A percentile compares a stretch with the other conserved stretches of the same genome.
Conservation (phyloP, 2,888 invertebrate genomes). For the Diachrysia chrysitis region DNA sequence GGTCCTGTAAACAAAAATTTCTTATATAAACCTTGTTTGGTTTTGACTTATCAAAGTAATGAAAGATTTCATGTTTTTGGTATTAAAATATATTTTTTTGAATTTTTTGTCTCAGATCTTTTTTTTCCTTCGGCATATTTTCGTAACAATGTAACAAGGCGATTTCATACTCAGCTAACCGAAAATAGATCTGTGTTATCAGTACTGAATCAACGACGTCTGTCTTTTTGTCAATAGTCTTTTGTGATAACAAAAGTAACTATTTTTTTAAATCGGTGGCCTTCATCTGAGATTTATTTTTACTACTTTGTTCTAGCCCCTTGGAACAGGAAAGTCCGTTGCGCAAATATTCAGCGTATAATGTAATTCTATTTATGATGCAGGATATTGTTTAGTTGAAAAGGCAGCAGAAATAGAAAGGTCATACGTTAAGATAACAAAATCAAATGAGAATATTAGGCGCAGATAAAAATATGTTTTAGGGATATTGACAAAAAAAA, state of each 20-base stretch:
- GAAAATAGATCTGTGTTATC: conserved; percentile 78
- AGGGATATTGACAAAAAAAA: too few species aligned
- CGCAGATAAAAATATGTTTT: not conserved
- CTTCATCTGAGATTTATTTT: conserved; percentile 76
- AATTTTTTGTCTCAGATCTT: conserved; percentile 21
- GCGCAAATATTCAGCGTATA: conserved; percentile 47
- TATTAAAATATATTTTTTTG: not conserved
- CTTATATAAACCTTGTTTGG: not conserved
- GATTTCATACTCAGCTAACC: conserved; percentile 68
- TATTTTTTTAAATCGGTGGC: conserved; percentile 72
- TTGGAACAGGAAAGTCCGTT: conserved; percentile 48
- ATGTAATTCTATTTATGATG: conserved; percentile 41
- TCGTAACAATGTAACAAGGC: conserved; percentile 67
- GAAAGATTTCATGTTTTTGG: not conserved
- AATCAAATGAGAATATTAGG: not conserved
- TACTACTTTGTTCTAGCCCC: conserved; percentile 56
- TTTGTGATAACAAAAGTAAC: conserved; percentile 67
- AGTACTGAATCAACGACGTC: conserved; percentile 67
- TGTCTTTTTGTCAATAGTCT: conserved; percentile 69
- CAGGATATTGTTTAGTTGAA: conserved; percentile 14
- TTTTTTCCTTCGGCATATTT: conserved; percentile 67
- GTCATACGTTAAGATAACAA: conserved; percentile 8
- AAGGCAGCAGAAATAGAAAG: conserved; percentile 18
- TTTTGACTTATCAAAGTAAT: not conserved
- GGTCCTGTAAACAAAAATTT: conserved; percentile 29